phyloP scores from a whole-genome alignment of 2,797 vertebrate genomes.

The Cottoperca gobio region DNA sequence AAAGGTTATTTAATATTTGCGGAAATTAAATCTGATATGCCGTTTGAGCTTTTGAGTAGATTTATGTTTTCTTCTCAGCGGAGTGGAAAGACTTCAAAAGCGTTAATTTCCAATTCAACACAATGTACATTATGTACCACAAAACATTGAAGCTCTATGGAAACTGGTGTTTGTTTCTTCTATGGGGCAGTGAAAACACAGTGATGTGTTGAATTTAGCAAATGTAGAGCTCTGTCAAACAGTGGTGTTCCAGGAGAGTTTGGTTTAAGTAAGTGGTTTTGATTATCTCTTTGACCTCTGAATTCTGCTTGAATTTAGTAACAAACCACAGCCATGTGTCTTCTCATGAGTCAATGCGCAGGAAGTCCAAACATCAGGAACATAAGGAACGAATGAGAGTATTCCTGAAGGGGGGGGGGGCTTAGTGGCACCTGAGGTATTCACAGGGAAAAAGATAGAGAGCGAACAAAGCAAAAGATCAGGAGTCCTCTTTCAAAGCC shows the following conservation, averaged over 20 bases:
- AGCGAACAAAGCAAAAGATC: conserved; percentile 39
- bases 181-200: conserved; percentile 52
- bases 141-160: conserved; percentile 47
- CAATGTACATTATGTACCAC: conserved; percentile 13
- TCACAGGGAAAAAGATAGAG: conserved; percentile 50
- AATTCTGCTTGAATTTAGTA: conserved; percentile 24
- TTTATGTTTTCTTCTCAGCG: conserved; percentile 32
- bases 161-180: conserved; percentile 51
- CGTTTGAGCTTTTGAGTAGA: conserved; percentile 8
- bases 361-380: conserved; percentile 59
- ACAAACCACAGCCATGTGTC: conserved; percentile 55
- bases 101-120: conserved; percentile 9
- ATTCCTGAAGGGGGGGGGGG: conserved; percentile 20
- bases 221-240: conserved; percentile 52
- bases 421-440: conserved; percentile 61
- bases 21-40: conserved; percentile 43
- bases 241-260: conserved; percentile 25
- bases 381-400: conserved; percentile 66
- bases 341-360: conserved; percentile 56
- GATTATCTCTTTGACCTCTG: conserved; percentile 57
- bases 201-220: conserved; percentile 37
- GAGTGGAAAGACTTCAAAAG: conserved; percentile 26
- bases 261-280: conserved; percentile 50
- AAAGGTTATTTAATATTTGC: conserved; percentile 54
- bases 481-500: conserved; percentile 60